Evolutionary conservation across 2,888 invertebrate species (phyloP), one percentile per base, ranked within the genome.

Genomic region (Chymomyza amoena): DNA sequence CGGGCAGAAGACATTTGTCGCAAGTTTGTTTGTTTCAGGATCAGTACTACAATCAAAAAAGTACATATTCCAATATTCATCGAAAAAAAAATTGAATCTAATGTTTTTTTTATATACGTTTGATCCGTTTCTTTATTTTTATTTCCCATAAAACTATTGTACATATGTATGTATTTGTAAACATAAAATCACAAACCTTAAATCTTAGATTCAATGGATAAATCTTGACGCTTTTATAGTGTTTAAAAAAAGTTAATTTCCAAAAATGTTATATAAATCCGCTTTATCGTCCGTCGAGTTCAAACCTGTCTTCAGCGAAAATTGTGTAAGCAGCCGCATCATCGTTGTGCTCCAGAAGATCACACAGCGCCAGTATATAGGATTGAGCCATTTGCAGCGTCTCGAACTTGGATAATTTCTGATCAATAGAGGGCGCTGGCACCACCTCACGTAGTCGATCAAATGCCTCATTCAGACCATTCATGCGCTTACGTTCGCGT

Each of bases 321-420:
- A 85, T 66, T 5, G 78, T 81, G 68, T 68, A 86, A 63, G 70
- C 77, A 32, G 77, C 68, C 0, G 73, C 64, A 61, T 87, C 88
- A 1, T 75, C 81, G 39, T 85, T 87, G 61, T 87, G 82, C 70
- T 93, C 93, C 64, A 95, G 92, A 54, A 95, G 92, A 87, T 95
- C 95, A 89, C 94, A 93, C 15, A 96, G 90, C 0, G 95, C 95
- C 6, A 93, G 91, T 67, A 96, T 96, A 85, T 96, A 96, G 6
- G 94, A 95, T 85, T 96, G 95, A 0, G 96, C 96, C 95, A 96
- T 95, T 92, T 96, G 96, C 36, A 96, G 91, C 0, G 96, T 96
- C 89, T 96, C 96, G 88, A 94, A 96, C 91, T 96, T 96, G 79
- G 95, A 95, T 51, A 96, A 91, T 90, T 95, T 95, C 84, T 95